A percentile compares a stretch with the other conserved stretches of the same genome.
These are phyloP conservation scores for Habropoda laboriosa DNA, from an alignment of 1,140 invertebrate genomes.

Conservation along the genomic window DNA sequence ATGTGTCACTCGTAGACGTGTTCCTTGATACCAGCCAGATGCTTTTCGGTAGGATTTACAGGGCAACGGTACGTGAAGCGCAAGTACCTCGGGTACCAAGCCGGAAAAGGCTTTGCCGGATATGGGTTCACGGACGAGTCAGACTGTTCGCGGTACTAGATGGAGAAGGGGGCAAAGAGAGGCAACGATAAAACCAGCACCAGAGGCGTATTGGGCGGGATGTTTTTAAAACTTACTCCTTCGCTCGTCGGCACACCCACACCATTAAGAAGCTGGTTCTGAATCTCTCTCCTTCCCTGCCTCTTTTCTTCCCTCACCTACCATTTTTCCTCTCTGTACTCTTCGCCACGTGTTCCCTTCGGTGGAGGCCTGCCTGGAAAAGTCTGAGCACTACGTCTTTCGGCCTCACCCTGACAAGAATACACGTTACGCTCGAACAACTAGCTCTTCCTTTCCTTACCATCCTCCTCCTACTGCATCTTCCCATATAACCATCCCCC, in stretches of 20 bases:
- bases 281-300: conserved; percentile 27
- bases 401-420: conserved; percentile 67
- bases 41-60: conserved; percentile 63
- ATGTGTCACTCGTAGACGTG: conserved; percentile 52
- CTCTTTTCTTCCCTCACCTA: conserved; percentile 21
- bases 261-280: conserved; percentile 63
- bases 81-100: conserved; percentile 48
- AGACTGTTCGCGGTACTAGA: not conserved
- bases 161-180: conserved; percentile 19
- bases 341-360: conserved; percentile 41
- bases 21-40: conserved; percentile 61
- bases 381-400: conserved; percentile 60
- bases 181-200: conserved; percentile 64
- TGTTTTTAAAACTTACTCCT: conserved; percentile 74
- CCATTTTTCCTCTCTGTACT: conserved; percentile 7
- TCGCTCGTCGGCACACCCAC: conserved; percentile 59
- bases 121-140: conserved; percentile 41
- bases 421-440: conserved; percentile 75
- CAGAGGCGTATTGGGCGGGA: conserved; percentile 55
- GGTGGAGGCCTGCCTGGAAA: conserved; percentile 40
- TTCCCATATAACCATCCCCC: not conserved
- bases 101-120: conserved; percentile 47
- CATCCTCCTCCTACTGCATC: not conserved
- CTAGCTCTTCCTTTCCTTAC: conserved; percentile 51
- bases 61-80: conserved; percentile 52